These are phyloP conservation scores for Belgica antarctica DNA, from an alignment of 2,888 invertebrate species.

Conservation along the genomic window DNA sequence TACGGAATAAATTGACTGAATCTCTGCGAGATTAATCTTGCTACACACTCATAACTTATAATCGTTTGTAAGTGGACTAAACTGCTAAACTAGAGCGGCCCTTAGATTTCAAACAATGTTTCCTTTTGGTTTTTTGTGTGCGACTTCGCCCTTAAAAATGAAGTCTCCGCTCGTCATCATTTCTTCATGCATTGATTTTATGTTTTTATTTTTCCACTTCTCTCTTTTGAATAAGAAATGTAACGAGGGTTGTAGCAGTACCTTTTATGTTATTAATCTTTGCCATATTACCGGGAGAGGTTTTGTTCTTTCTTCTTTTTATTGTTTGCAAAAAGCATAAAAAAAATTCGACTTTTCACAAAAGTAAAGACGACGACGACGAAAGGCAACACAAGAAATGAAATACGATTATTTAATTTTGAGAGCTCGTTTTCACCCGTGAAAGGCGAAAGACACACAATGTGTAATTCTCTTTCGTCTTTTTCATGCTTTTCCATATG, in stretches of 20 bases:
- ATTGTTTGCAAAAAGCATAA: not conserved
- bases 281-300: constrained; percentile 6
- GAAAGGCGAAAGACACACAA: constrained; percentile 1
- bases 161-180: not conserved
- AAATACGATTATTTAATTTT: constrained; percentile 24
- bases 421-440: constrained; percentile 8
- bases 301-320: no score
- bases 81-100: not conserved
- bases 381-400: not conserved
- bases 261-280: constrained; percentile 22
- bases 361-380: not conserved
- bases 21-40: not conserved
- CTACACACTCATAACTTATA: constrained; percentile 14
- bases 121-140: not conserved
- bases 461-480: not conserved
- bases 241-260: constrained; percentile 15
- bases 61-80: constrained; percentile 21
- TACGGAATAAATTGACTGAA: constrained; percentile 28
- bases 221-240: not conserved
- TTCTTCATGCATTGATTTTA: not conserved
- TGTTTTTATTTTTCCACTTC: not conserved
- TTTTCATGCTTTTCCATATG: not conserved
- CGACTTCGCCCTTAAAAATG: not conserved
- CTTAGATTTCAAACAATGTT: not conserved
- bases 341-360: not conserved